Base-by-base conservation (phyloP, 2,888 invertebrate species). In the Drosophila yooni region DNA sequence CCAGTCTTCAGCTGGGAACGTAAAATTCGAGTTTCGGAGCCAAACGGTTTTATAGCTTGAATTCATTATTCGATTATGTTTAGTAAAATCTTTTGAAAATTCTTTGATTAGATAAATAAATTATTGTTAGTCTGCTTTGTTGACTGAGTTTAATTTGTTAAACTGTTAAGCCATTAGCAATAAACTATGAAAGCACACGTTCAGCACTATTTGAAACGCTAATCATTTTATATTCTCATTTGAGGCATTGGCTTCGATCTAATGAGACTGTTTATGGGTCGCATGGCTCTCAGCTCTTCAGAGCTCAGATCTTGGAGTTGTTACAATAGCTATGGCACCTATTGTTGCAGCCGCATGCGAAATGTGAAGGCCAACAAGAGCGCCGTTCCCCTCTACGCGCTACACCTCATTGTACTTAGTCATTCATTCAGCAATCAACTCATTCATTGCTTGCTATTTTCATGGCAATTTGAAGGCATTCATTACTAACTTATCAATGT, bases 291-390 rank as follows among this genome's bases (percentile, higher is more conserved):
- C 29, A 52, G 40, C 56, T 56, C 50, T 59, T 66, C 54, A 36
- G 31, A 34, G 38, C 50, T 57, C 21, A 25, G 46, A 46, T 50
- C 18, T 36, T 36, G 8, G 38, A 27, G 72, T 59, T 79, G 83
- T 63, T 70, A 76, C 80, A 78, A 87, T 75, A 58, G 62, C 70
- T 65, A 66, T 70, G 60, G 61, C 71, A 73, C 66, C 79, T 69
- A 79, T 88, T 88, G 86, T 83, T 83, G 83, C 74, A 67, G 74
- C 75, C 77, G 60, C 76, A 76, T 74, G 81, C 79, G 72, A 87
- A 87, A 87, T 89, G 86, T 87, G 88, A 87, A 87, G 86, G 86
- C 83, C 89, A 82, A 66, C 62, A 76, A 48, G 21, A 65, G 48
- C 40, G 11, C 8, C 52, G 29, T 52, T 8, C 57, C 52, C 36